These are phyloP conservation scores for Brachyhypopomus gauderio DNA, from an alignment of 2,113 vertebrate genomes.

Conservation along the genomic window DNA sequence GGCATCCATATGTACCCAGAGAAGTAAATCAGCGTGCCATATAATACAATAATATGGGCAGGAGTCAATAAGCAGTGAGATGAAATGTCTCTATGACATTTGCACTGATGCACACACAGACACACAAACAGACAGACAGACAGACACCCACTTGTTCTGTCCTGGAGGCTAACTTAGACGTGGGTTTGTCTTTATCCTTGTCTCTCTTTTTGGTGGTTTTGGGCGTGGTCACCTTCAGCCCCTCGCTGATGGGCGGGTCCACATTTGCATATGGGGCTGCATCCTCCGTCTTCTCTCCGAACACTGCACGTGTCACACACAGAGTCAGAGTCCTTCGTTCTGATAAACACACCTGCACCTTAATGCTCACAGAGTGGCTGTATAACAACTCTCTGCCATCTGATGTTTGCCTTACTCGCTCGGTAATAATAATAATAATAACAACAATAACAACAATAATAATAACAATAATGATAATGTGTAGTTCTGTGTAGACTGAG, in stretches of 20 bases:
- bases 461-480: neutral
- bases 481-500: conserved; percentile 10
- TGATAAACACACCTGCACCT: neutral
- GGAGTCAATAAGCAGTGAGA: neutral
- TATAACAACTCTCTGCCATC: neutral
- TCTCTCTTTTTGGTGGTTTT: conserved; percentile 74
- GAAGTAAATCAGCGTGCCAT: neutral
- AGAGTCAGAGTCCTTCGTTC: neutral
- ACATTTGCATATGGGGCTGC: conserved; percentile 5
- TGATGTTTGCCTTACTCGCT: neutral
- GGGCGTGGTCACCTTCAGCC: conserved; percentile 68
- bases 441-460: too few relatives aligned
- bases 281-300: conserved; percentile 70
- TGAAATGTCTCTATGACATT: neutral
- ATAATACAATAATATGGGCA: neutral
- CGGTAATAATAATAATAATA: too few relatives aligned
- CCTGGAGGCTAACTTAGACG: conserved; percentile 62
- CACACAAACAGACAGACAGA: conserved; percentile 15
- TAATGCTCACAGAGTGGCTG: neutral
- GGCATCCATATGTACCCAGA: neutral
- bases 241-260: conserved; percentile 61
- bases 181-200: conserved; percentile 66
- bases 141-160: conserved; percentile 50
- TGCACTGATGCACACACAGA: neutral
- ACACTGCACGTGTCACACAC: conserved; percentile 57